Base-by-base conservation (phyloP, 2,113 vertebrate genomes). In the Xiphophorus couchianus region DNA sequence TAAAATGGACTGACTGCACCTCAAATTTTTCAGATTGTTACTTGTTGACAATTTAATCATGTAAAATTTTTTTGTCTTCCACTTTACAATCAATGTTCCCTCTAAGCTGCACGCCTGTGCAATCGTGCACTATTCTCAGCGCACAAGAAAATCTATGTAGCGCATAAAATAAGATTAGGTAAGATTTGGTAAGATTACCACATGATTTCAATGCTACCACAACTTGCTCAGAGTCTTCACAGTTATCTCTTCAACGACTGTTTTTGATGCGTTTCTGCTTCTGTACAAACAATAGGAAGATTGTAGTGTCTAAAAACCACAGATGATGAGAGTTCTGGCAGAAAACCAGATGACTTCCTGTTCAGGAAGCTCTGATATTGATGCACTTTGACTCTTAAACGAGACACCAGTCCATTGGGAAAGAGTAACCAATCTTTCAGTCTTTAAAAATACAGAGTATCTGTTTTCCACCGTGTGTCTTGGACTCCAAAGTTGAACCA, bases 341-440 rank as follows among this genome's bases (percentile, higher is more conserved):
- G 58, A 25, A 1, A 28, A 79, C 89, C 89, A 88, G 74, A 80
- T 62, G 30, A 90, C 90, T 92, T 94, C 91, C 93, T 94, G 90
- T 90, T 83, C 83, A 67, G 84, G 90, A 89, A 89, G 86, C 83
- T 77, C 51, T 77, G 68, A 93, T 89, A 84, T 93, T 90, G 93
- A 92, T 90, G 88, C 87, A 82, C 51, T 82, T 69, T 48, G 78
- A 86, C 83, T 77, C 89, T 89, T 81, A 92, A 90, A 93, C 91
- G 84, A 87, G 82, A 77, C 77, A 54, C 28, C 30, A 83, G 88
- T 88, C 85, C 77, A 37, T 33, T 86, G 86, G 87, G 82, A 88
- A 74, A 83, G 74, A 78, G 76, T 33, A 67, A 63, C 63, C 74
- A n/a, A 79, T 54, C 25, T 9, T 54, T 54, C 25, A n/a, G 51